Evolutionary conservation across 2,888 invertebrate species (phyloP), one percentile per base, ranked within the genome.

Genomic region (Parasteatoda lunata): DNA sequence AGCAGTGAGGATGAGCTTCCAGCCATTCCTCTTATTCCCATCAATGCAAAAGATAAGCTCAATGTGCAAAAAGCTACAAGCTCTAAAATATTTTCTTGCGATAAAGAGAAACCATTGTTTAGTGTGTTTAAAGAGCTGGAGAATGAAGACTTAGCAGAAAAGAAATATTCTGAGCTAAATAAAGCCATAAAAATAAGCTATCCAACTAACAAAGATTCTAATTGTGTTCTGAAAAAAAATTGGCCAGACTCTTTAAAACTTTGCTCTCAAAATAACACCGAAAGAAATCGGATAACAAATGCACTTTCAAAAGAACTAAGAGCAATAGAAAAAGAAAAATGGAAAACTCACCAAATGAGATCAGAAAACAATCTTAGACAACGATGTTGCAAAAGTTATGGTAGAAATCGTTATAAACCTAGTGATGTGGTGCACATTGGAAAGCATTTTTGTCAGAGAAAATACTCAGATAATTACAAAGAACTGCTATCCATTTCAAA

Each of bases 311-410:
- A 51, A 30, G 73, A 80, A 72, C 51, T 80, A 47, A 47, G 30
- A 11, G 66, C 72, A 66, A 80, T 80, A 52, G 80, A 80, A 65
- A 4, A 73, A 13, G 72, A 73, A 71, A 66, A 73, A 9, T 73
- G 72, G 80, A 66, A 68, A 4, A 59, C 59, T 59, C n/a, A 13
- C n/a, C 59, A 7, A 59, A 13, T 59, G n/a, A 30, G 30, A 30
- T 30, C 30, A 30, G 30, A 30, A 30, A 30, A 30, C 30, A 30
- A 30, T 30, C 30, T 30, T 30, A 30, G 30, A 30, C 30, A 30
- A 1, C 30, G 30, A 2, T 30, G 30, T 30, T 30, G 30, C 30
- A 30, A 30, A 30, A 30, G 30, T 30, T 30, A 30, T 30, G 30
- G 30, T 30, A 30, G 30, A 30, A 30, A 30, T 30, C 30, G 30